Evolutionary conservation across 2,797 vertebrate genomes (phyloP).

Genomic region (Valencia hispanica): DNA sequence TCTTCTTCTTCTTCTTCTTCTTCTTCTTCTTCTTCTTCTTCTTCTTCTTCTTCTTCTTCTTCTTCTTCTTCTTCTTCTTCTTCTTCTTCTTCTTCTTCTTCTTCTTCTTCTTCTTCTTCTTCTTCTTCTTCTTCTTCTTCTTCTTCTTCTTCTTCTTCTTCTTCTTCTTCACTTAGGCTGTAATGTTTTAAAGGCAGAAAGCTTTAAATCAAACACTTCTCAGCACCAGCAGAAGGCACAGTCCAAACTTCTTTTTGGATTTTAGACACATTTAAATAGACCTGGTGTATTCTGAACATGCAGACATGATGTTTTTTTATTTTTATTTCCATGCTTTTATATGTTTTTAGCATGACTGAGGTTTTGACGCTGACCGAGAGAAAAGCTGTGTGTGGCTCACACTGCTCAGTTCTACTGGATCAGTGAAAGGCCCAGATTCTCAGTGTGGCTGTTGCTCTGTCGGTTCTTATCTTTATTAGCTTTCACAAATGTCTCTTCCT

Average conservation of each 20-base stretch:
- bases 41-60: neutral
- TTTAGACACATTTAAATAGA: neutral
- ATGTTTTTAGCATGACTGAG: constrained; percentile 37
- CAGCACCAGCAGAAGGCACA: constrained; percentile 17
- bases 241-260: constrained; percentile 6
- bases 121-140: neutral
- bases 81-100: neutral
- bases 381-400: constrained; percentile 59
- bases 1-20: neutral
- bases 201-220: constrained; percentile 27
- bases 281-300: no score
- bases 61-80: neutral
- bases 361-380: constrained; percentile 54
- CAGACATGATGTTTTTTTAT: neutral
- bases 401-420: constrained; percentile 67
- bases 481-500: constrained; percentile 88
- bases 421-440: constrained; percentile 70
- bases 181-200: constrained; percentile 29
- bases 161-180: neutral
- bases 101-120: neutral
- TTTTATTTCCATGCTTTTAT: constrained; percentile 9
- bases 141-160: neutral
- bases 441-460: constrained; percentile 62
- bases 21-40: neutral
- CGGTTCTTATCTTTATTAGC: constrained; percentile 93